Evolutionary conservation across 1,140 invertebrate species (phyloP), one percentile per base, ranked within the genome.

Genomic region (Homalodisca vitripennis): DNA sequence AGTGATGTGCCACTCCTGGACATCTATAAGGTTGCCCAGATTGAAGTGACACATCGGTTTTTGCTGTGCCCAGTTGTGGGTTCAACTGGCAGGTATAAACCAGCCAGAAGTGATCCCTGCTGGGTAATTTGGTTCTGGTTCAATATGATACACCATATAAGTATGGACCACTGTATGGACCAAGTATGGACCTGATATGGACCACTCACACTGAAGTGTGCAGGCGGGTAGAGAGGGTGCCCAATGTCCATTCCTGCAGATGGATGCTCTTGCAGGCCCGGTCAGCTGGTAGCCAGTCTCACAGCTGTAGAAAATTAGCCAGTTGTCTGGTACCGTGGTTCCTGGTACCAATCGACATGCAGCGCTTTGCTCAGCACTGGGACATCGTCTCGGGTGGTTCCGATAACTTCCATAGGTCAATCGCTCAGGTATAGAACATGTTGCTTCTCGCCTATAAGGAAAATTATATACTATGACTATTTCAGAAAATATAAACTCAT

Each of bases 261-360:
- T 24, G 14, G 55, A 60, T 13, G 24, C 22, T 6, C 14, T 22
- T 13, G 13, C 29, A 3, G 22, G 13, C 3, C 14, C 29, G 27
- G 14, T 27, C 10, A 60, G 55, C 10, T 13, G 14, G 26, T 22
- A 60, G 2, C 55, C 55, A 2, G 22, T 6, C 12, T 26, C n/a
- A n/a, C 55, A 60, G 10, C 13, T 27, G 55, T 22, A 60, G 55
- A 27, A 60, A 26, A 60, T 26, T 13, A 60, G 22, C 55, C 55
- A 60, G 55, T 60, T 10, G 2, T 60, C 24, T 6, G 55, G 55
- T n/a, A 60, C 55, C 3, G 55, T 10, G 26, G 27, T 30, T 6
- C 55, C 55, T 13, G 55, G 55, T 10, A 60, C 26, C 55, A 60
- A 12, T 3, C 10, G 55, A 60, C 55, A 60, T 13, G 55, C 22